Evolutionary conservation across 2,113 vertebrate genomes (phyloP).

Genomic region (Aramus guarauna): DNA sequence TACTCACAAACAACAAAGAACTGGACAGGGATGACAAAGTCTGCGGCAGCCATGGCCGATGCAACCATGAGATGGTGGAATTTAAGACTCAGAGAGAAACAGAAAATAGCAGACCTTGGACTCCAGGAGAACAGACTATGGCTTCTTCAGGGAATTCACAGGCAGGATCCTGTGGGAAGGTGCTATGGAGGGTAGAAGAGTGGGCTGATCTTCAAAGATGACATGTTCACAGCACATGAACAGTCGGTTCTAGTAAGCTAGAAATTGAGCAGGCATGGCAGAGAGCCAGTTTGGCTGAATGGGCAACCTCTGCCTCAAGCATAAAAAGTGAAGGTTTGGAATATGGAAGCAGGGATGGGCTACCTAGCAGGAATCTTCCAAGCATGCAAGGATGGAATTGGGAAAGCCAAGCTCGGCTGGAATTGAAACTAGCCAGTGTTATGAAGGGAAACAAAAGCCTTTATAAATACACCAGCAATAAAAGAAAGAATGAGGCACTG

Average conservation of each 20-base stretch:
- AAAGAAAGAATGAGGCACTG: not conserved
- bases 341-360: not conserved
- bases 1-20: not conserved
- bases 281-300: not conserved
- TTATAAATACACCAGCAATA: not conserved
- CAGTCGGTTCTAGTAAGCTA: not conserved
- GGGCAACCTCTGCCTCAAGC: not conserved
- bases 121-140: not conserved
- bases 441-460: not conserved
- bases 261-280: not conserved
- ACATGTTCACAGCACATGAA: not conserved
- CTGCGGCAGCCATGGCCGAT: not conserved
- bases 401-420: not conserved
- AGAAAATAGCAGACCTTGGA: not conserved
- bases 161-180: not conserved
- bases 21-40: not conserved
- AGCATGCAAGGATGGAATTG: not conserved
- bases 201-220: not conserved
- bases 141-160: not conserved
- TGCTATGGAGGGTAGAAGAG: not conserved
- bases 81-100: not conserved
- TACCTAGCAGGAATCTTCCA: not conserved
- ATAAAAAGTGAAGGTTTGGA: not conserved
- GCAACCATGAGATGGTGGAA: not conserved
- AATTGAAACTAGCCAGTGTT: not conserved